phyloP scores from a whole-genome alignment of 2,113 vertebrate species.

The Pelecanoides urinatrix region DNA sequence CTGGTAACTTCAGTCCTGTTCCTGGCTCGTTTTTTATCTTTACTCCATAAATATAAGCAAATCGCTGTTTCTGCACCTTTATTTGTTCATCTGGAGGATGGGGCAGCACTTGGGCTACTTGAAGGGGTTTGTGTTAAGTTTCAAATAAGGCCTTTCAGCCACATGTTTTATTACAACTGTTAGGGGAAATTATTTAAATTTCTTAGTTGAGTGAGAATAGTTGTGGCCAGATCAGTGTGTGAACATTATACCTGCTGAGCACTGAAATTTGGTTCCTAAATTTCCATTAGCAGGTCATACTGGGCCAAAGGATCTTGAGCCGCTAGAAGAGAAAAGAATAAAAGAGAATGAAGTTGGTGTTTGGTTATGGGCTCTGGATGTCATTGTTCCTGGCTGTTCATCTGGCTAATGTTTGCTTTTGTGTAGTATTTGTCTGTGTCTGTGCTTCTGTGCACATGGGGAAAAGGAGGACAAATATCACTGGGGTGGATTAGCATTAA shows the following conservation, averaged over 20 bases:
- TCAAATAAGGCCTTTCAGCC: neutral
- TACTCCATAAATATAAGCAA: neutral
- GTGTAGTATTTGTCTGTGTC: slow-evolving; percentile 34
- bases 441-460: slow-evolving; percentile 24
- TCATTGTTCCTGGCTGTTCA: slow-evolving; percentile 38
- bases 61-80: neutral
- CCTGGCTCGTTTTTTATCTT: neutral
- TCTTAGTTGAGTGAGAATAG: neutral
- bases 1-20: neutral
- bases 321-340: neutral
- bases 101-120: neutral
- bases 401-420: slow-evolving; percentile 48
- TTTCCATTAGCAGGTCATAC: neutral
- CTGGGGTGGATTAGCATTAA: slow-evolving; percentile 62
- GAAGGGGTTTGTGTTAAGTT: neutral
- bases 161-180: neutral
- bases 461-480: slow-evolving; percentile 55
- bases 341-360: slow-evolving; percentile 11
- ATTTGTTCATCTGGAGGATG: neutral
- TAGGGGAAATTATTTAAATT: neutral
- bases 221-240: neutral
- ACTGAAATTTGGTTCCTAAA: neutral
- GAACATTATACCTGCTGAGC: neutral
- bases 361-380: slow-evolving; percentile 8
- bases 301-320: neutral